These are phyloP conservation scores for Ganaspis brasiliensis DNA, from an alignment of 2,888 invertebrate species.

Conservation along the genomic window DNA sequence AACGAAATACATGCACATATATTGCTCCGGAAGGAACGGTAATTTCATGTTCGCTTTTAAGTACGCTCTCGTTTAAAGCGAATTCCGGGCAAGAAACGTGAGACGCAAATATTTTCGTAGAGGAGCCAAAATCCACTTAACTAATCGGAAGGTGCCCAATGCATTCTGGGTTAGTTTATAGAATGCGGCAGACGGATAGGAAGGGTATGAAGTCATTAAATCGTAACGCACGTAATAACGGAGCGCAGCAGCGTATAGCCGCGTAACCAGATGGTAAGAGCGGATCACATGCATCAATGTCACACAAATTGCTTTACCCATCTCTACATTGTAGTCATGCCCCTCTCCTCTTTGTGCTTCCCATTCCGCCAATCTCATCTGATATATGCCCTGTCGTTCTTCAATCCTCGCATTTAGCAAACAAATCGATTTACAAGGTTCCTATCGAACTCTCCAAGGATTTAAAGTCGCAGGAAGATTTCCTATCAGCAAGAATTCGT, in stretches of 20 bases:
- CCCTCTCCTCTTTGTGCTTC: slow-evolving; percentile 21
- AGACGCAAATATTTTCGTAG: slow-evolving; percentile 18
- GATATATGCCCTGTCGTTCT: slow-evolving; percentile 22
- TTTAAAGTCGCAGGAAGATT: not conserved
- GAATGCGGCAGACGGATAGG: not conserved
- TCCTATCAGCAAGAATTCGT: not conserved
- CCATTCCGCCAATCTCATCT: slow-evolving; percentile 5
- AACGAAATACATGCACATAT: not conserved
- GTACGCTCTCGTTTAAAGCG: not conserved
- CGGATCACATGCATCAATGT: slow-evolving; percentile 65
- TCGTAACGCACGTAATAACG: slow-evolving; percentile 66
- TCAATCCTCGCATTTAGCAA: slow-evolving; percentile 13
- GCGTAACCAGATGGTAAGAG: slow-evolving; percentile 64
- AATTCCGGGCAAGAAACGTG: slow-evolving; percentile 7
- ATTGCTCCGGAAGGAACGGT: not conserved
- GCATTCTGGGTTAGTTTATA: slow-evolving; percentile 6
- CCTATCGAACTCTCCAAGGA: not conserved
- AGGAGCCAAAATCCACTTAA: slow-evolving; percentile 28
- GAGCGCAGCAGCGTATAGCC: slow-evolving; percentile 56
- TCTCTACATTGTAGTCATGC: slow-evolving; percentile 44
- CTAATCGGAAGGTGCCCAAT: slow-evolving; percentile 44
- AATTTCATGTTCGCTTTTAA: slow-evolving; percentile 2
- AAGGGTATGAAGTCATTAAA: slow-evolving; percentile 66
- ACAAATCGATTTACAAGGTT: slow-evolving; percentile 33
- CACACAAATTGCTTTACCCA: slow-evolving; percentile 63